A percentile compares a stretch with the other conserved stretches of the same genome.
phyloP scores from a whole-genome alignment of 2,113 vertebrate genomes.

The Rostratula benghalensis region DNA sequence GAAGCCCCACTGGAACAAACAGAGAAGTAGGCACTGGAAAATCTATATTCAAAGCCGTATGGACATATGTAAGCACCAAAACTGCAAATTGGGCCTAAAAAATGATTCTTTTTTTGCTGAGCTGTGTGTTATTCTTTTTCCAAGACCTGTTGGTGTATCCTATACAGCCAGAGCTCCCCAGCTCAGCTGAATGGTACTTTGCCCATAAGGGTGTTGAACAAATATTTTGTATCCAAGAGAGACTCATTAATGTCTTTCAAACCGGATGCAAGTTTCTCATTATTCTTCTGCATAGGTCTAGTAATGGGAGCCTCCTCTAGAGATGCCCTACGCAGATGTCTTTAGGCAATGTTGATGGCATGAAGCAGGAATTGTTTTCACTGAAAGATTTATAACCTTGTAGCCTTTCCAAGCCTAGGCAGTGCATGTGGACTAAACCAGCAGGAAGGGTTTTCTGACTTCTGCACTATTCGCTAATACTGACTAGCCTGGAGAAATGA shows the following conservation, averaged over 20 bases:
- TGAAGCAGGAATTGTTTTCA: conserved; percentile 53
- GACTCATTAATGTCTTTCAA: conserved; percentile 63
- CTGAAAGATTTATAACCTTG: conserved; percentile 57
- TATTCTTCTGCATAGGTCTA: conserved; percentile 45
- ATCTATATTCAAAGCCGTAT: neutral
- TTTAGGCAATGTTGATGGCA: conserved; percentile 53
- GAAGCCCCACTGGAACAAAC: neutral
- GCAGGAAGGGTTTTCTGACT: conserved; percentile 33
- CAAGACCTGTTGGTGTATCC: neutral
- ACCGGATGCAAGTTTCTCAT: conserved; percentile 44
- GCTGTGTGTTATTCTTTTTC: neutral
- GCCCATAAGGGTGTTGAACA: conserved; percentile 58
- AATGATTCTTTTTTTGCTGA: neutral
- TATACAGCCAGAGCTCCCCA: conserved; percentile 4
- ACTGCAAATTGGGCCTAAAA: conserved; percentile 16
- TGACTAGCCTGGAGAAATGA: conserved; percentile 27
- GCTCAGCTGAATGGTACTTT: neutral
- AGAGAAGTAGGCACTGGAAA: conserved; percentile 1
- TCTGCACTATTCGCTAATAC: conserved; percentile 7
- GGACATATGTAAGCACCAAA: neutral
- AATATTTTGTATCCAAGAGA: conserved; percentile 59
- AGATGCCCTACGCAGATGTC: conserved; percentile 58
- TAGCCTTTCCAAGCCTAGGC: conserved; percentile 33
- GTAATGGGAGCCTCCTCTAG: conserved; percentile 53
- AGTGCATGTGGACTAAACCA: neutral